phyloP scores from a whole-genome alignment of 2,888 invertebrate genomes.

The Caenorhabditis wallacei region DNA sequence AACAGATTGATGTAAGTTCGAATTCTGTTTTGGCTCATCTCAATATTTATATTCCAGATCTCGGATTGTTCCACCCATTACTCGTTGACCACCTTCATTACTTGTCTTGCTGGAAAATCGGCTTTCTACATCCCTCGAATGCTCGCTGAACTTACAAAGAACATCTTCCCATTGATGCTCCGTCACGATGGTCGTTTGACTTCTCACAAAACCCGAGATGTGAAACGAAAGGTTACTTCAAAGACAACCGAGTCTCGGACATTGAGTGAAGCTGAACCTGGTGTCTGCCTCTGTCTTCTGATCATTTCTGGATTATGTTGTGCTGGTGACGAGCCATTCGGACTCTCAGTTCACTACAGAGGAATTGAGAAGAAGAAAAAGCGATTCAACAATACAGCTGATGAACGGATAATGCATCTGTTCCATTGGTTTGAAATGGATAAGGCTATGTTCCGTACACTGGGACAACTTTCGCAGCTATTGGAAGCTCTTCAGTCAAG shows the following conservation, averaged over 20 bases:
- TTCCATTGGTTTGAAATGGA: slow-evolving; percentile 77
- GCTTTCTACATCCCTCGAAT: slow-evolving; percentile 75
- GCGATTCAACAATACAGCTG: slow-evolving; percentile 63
- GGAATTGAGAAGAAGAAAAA: slow-evolving; percentile 64
- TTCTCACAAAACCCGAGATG: slow-evolving; percentile 16
- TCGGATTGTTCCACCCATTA: slow-evolving; percentile 76
- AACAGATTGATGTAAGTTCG: slow-evolving; percentile 60
- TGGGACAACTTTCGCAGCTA: slow-evolving; percentile 74
- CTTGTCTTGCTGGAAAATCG: slow-evolving; percentile 78
- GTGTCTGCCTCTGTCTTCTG: slow-evolving; percentile 75
- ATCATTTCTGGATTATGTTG: slow-evolving; percentile 74
- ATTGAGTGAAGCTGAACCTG: slow-evolving; percentile 70
- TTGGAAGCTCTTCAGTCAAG: slow-evolving; percentile 72
- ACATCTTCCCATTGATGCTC: slow-evolving; percentile 68
- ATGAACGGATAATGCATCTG: slow-evolving; percentile 64
- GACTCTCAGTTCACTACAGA: slow-evolving; percentile 67
- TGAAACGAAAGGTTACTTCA: slow-evolving; percentile 23
- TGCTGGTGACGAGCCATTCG: slow-evolving; percentile 76
- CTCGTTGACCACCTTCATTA: slow-evolving; percentile 76
- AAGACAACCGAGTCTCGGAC: slow-evolving; percentile 38
- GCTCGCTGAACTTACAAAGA: slow-evolving; percentile 68
- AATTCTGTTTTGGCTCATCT: background rate
- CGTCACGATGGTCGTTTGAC: slow-evolving; percentile 53
- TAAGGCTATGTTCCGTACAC: slow-evolving; percentile 73
- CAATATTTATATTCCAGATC: slow-evolving; percentile 59